Percentiles rank a stretch among this genome's conserved stretches.
Conservation (phyloP, 2,888 invertebrate genomes). For the Drosophila tripunctata region DNA sequence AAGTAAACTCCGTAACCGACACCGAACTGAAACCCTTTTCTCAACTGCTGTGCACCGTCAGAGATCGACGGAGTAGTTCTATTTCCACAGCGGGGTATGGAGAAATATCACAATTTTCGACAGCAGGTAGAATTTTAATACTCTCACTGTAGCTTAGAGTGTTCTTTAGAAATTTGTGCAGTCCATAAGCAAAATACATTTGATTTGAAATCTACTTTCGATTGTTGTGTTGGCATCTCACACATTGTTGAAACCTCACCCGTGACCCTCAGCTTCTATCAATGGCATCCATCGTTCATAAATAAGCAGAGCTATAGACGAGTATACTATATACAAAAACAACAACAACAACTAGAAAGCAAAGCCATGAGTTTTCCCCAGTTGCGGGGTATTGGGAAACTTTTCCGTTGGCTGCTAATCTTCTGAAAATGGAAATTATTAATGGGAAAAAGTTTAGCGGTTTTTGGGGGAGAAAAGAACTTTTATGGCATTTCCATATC, state of each 20-base stretch:
- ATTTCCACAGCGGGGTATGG: conserved; percentile 64
- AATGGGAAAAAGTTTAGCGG: conserved; percentile 71
- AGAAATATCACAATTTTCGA: background rate
- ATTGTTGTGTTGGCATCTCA: conserved; percentile 5
- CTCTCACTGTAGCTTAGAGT: background rate
- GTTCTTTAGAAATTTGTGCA: background rate
- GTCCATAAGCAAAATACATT: conserved; percentile 1
- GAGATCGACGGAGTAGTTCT: conserved; percentile 51
- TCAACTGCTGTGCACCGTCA: conserved; percentile 42
- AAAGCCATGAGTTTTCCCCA: conserved; percentile 19
- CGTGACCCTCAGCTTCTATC: conserved; percentile 42
- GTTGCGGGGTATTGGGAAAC: conserved; percentile 25
- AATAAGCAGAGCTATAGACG: conserved; percentile 44
- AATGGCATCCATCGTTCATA: conserved; percentile 33
- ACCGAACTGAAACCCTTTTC: conserved; percentile 52
- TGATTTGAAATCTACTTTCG: conserved; percentile 6
- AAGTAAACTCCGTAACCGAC: conserved; percentile 7
- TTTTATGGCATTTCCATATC: conserved; percentile 65
- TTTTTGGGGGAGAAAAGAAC: conserved; percentile 21
- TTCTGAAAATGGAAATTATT: conserved; percentile 74
- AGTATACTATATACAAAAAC: conserved; percentile 47
- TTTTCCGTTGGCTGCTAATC: conserved; percentile 61
- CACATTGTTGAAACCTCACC: background rate
- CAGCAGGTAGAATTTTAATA: conserved; percentile 16
- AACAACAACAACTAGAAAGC: too few species aligned